These are phyloP conservation scores for Callipepla californica DNA, from an alignment of 2,113 vertebrate genomes.

Conservation along the genomic window DNA sequence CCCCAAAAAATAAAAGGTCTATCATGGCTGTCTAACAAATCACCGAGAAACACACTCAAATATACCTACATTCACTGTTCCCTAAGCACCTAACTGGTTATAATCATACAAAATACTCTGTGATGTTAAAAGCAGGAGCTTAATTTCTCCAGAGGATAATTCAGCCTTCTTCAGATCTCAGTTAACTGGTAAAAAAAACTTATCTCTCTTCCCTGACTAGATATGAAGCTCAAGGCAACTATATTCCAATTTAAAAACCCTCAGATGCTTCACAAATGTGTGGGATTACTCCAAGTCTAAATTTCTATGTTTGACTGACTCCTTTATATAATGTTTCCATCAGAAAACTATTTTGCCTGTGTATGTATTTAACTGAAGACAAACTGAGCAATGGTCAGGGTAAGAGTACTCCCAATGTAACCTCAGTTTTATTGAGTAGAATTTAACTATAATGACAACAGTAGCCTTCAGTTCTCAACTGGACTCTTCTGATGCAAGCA, in stretches of 20 bases:
- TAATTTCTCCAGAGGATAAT: constrained; percentile 27
- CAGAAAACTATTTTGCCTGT: not conserved
- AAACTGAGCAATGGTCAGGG: not conserved
- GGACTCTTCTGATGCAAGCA: not conserved
- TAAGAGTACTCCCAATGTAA: not conserved
- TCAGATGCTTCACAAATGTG: not conserved
- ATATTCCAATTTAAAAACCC: not conserved
- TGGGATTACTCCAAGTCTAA: not conserved
- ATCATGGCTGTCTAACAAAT: not conserved
- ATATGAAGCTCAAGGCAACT: not conserved
- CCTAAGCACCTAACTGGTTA: not conserved
- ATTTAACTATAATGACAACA: not conserved
- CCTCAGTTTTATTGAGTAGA: not conserved
- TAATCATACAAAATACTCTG: not conserved
- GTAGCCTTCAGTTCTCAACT: not conserved
- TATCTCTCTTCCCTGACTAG: not conserved
- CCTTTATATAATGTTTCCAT: not conserved
- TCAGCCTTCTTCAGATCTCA: not conserved
- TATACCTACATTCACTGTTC: not conserved
- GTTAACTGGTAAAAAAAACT: not conserved
- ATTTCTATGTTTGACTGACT: not conserved
- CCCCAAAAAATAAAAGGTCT: not conserved
- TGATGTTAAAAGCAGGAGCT: not conserved
- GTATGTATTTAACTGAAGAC: not conserved
- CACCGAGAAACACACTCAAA: not conserved